phyloP scores from a whole-genome alignment of 2,888 invertebrate genomes.

The Piscicola geometra region DNA sequence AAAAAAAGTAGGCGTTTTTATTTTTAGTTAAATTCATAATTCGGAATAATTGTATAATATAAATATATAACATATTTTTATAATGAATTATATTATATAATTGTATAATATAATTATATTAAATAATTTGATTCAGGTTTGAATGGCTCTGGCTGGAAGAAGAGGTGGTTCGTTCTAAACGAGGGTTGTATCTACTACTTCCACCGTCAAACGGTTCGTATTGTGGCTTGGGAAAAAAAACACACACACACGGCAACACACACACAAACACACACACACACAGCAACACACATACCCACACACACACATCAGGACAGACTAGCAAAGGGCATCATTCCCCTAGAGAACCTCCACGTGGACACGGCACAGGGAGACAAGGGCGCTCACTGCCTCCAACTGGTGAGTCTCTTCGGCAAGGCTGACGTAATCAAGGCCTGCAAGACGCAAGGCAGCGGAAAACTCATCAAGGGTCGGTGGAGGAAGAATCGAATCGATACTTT shows the following conservation, averaged over 20 bases:
- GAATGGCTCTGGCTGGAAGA: conserved; percentile 71
- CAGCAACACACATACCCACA: no score
- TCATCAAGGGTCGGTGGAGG: conserved; percentile 77
- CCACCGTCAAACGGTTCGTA: conserved; percentile 78
- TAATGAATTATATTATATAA: conserved; percentile 1
- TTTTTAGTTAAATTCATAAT: neutral
- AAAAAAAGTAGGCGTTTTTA: conserved; percentile 77
- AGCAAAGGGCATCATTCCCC: conserved; percentile 91
- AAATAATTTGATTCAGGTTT: neutral
- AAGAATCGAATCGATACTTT: no score
- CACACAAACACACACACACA: no score
- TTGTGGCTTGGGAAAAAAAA: no score
- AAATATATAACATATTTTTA: neutral
- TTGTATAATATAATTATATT: neutral
- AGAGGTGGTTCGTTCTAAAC: conserved; percentile 96
- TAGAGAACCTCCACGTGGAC: conserved; percentile 89
- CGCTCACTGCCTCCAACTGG: conserved; percentile 89
- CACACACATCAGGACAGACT: conserved; percentile 75
- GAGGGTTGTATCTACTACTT: conserved; percentile 98
- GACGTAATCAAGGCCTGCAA: conserved; percentile 73
- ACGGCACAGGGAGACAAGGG: conserved; percentile 82
- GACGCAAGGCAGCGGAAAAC: conserved; percentile 87
- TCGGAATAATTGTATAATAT: neutral
- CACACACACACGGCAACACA: no score
- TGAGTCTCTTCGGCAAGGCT: conserved; percentile 48